Base-by-base conservation (phyloP, 2,888 invertebrate species). In the Mactromeris polynyma region DNA sequence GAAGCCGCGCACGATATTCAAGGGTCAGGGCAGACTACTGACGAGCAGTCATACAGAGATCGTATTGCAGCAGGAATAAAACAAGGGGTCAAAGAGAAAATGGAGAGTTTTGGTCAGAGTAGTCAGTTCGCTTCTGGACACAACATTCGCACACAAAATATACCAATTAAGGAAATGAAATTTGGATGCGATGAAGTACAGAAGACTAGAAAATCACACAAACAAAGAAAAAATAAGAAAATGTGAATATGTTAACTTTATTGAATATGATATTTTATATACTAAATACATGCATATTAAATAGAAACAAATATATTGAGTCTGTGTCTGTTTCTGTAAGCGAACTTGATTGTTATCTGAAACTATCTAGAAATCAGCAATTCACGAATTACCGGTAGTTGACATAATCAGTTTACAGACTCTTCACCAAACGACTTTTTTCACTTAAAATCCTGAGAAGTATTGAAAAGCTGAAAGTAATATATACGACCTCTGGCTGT, bases 1-100 rank as follows among this genome's bases (percentile, higher is more conserved):
- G 58, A 58, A 26, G 58, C 3, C 7, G 58, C 0, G 9, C 40
- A 46, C 26, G 64, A 69, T 1, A 33, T 46, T 31, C 51, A 21
- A 0, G 33, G n/a, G 0, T 6, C 42, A 2, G 7, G n/a, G 19
- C 40, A 64, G 31, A 21, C 81, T n/a, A 26, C 51, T 3, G 33
- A 77, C 46, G 85, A 85, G 69, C 81, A 87, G 36, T 31, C 40
- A 26, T 82, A 87, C 81, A 81, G 87, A 46, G 33, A 85, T n/a
- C 79, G 78, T 21, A 85, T 89, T 26, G 51, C 85, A 2, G 42
- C 54, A n/a, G 78, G 81, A 17, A 90, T 87, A 11, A 81, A 88
- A 51, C 69, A 83, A 31, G 87, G 87, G 7, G 73, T 90, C 19
- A 38, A 80, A 36, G 54, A 85, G 7, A 77, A 73, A 42, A 26